Evolutionary conservation across 2,113 vertebrate species (phyloP).

Genomic region (Mobula hypostoma): DNA sequence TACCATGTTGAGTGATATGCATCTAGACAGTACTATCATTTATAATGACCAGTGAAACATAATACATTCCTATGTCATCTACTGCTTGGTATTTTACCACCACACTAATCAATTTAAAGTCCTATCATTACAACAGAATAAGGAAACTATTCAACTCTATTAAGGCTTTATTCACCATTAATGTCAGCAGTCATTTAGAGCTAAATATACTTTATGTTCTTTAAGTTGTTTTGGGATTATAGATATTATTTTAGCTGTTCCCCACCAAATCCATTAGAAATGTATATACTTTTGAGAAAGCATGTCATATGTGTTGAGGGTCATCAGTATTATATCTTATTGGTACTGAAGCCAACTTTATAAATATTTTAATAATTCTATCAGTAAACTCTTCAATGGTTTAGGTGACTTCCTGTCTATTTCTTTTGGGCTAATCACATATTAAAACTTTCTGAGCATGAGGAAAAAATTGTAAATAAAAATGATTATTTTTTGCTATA

Average conservation of each 20-base stretch:
- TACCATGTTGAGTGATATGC: not conserved
- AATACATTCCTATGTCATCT: not conserved
- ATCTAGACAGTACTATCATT: not conserved
- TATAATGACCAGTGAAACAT: not conserved
- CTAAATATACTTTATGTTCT: not conserved
- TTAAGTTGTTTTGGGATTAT: not conserved
- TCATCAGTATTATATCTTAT: not conserved
- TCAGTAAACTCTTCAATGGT: not conserved
- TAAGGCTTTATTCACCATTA: not conserved
- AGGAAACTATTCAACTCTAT: not conserved
- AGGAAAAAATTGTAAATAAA: not conserved
- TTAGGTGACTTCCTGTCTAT: not conserved
- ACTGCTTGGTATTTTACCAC: not conserved
- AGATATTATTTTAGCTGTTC: not conserved
- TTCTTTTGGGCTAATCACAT: not conserved
- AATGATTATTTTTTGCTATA: too few relatives aligned
- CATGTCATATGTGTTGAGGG: not conserved
- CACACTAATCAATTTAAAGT: not conserved
- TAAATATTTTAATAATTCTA: slow-evolving; percentile 17
- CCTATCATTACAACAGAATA: not conserved
- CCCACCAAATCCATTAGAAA: not conserved
- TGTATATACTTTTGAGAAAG: not conserved
- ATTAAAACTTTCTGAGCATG: not conserved
- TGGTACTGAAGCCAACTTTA: not conserved
- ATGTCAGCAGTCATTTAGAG: not conserved